phyloP scores from a whole-genome alignment of 2,113 vertebrate genomes.

The Noctilio leporinus region DNA sequence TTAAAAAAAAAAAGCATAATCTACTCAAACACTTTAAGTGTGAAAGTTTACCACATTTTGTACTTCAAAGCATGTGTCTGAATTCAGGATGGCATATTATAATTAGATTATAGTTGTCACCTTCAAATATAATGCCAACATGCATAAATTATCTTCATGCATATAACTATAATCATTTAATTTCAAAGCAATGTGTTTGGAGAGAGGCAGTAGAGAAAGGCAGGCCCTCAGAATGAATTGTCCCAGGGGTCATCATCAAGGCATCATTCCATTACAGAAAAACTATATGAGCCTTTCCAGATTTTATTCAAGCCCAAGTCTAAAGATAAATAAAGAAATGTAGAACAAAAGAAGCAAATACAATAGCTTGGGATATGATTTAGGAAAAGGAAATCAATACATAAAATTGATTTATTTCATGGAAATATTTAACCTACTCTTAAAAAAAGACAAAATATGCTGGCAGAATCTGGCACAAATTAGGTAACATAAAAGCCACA shows the following conservation, averaged over 20 bases:
- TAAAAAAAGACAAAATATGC: background rate
- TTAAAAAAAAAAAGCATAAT: background rate
- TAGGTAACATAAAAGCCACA: background rate
- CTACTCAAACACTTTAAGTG: background rate
- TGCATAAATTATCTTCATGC: background rate
- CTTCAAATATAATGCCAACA: background rate
- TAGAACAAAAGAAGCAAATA: background rate
- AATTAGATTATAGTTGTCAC: background rate
- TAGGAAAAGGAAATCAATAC: background rate
- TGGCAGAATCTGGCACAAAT: background rate
- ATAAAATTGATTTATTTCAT: background rate
- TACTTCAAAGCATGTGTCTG: background rate
- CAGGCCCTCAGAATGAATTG: background rate
- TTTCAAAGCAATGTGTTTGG: background rate
- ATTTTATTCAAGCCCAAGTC: background rate
- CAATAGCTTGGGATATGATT: background rate
- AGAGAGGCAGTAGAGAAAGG: background rate
- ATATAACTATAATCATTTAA: background rate
- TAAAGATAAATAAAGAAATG: background rate
- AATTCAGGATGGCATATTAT: background rate
- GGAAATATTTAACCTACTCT: background rate
- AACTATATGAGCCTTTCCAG: background rate
- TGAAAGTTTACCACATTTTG: background rate
- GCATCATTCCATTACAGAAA: background rate
- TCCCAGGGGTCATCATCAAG: background rate